phyloP scores from a whole-genome alignment of 1,140 invertebrate species.

The Ceratitis capitata region DNA sequence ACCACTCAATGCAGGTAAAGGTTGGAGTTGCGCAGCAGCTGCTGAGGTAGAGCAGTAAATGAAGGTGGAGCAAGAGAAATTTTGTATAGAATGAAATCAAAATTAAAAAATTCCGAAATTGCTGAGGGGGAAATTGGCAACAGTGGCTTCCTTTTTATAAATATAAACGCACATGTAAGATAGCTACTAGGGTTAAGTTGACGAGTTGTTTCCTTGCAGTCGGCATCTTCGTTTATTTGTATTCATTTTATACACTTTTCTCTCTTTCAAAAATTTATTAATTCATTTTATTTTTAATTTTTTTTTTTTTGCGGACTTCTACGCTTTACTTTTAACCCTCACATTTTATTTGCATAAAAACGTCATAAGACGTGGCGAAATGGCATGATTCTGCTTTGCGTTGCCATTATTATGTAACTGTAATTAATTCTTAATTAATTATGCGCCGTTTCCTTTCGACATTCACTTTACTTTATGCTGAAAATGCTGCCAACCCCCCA shows the following conservation, averaged over 20 bases:
- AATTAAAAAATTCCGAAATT: not conserved
- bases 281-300: too few species aligned
- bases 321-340: too few species aligned
- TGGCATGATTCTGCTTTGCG: not conserved
- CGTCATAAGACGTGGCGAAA: not conserved
- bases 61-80: too few species aligned
- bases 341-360: constrained; percentile 23
- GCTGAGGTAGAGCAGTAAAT: not conserved
- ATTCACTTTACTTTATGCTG: not conserved
- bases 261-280: too few species aligned
- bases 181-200: too few species aligned
- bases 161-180: not conserved
- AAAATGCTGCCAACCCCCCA: too few species aligned
- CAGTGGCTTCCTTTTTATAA: too few species aligned
- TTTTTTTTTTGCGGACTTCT: too few species aligned
- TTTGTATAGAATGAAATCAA: too few species aligned
- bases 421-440: constrained; percentile 32
- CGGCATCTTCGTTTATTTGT: not conserved
- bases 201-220: not conserved
- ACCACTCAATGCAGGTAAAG: not conserved
- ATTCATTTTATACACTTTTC: not conserved
- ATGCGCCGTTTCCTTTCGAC: not conserved
- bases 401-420: not conserved
- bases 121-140: not conserved
- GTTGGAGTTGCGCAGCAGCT: not conserved